Evolutionary conservation across 2,797 vertebrate species (phyloP).

Genomic region (Malurus leucopterus): DNA sequence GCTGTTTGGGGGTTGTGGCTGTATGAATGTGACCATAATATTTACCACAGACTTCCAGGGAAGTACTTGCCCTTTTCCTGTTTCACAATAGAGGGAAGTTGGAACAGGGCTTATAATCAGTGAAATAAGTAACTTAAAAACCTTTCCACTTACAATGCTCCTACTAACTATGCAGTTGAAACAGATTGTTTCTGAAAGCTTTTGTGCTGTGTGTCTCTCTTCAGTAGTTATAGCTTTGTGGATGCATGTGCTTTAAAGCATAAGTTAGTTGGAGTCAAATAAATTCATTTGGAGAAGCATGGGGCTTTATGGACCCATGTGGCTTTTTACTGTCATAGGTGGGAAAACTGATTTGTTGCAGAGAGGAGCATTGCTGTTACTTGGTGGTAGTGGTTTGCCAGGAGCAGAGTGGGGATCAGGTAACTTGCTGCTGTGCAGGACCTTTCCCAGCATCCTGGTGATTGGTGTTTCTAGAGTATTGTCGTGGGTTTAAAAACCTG

Average conservation of each 20-base stretch:
- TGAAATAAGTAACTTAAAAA: neutral
- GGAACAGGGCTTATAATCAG: neutral
- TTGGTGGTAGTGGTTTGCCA: neutral
- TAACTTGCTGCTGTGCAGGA: neutral
- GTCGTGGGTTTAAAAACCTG: too few relatives aligned
- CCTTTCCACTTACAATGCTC: neutral
- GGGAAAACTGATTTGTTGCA: neutral
- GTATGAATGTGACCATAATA: conserved; percentile 12
- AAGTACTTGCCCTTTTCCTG: conserved; percentile 51
- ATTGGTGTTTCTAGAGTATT: neutral
- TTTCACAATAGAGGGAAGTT: conserved; percentile 47
- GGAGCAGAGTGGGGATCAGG: neutral
- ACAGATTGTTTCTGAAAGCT: neutral
- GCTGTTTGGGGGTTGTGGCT: neutral
- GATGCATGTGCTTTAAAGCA: neutral
- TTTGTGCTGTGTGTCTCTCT: neutral
- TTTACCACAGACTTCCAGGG: conserved; percentile 42
- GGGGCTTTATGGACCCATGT: neutral
- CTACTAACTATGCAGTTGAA: neutral
- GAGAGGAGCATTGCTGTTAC: neutral
- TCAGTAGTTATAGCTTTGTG: neutral
- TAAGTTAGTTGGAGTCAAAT: neutral
- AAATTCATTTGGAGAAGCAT: neutral
- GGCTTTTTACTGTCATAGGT: neutral
- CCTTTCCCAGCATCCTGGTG: neutral